Evolutionary conservation across 1,140 invertebrate species (phyloP).

Genomic region (Ylistrum balloti): DNA sequence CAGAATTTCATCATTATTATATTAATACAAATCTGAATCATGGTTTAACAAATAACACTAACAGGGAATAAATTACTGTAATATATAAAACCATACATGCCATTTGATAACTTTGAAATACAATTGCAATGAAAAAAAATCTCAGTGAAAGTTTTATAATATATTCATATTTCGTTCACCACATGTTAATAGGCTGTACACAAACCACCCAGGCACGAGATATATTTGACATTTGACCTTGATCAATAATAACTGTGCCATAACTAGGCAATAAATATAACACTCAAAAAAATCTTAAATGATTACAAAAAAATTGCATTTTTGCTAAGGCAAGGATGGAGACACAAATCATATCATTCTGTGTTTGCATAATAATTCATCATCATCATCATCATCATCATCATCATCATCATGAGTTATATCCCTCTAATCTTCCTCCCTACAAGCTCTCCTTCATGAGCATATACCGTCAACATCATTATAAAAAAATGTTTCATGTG

Average conservation of each 20-base stretch:
- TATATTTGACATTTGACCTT: neutral
- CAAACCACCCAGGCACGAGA: neutral
- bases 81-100: constrained; percentile 31
- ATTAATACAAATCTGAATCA: constrained; percentile 16
- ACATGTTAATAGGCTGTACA: neutral
- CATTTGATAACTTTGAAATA: constrained; percentile 2
- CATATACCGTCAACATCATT: no score
- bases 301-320: constrained; percentile 12
- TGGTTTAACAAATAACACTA: constrained; percentile 14
- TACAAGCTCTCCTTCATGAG: neutral
- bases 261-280: constrained; percentile 11
- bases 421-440: neutral
- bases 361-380: neutral
- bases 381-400: no score
- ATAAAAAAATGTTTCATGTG: no score
- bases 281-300: no score
- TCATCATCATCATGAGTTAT: neutral
- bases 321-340: constrained; percentile 32
- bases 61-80: neutral
- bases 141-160: constrained; percentile 20
- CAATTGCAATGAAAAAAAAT: neutral
- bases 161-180: neutral
- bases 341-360: constrained; percentile 13
- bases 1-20: constrained; percentile 17
- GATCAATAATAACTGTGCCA: neutral